Conservation (phyloP, 2,797 vertebrate species). For the Liparis tanakae region DNA sequence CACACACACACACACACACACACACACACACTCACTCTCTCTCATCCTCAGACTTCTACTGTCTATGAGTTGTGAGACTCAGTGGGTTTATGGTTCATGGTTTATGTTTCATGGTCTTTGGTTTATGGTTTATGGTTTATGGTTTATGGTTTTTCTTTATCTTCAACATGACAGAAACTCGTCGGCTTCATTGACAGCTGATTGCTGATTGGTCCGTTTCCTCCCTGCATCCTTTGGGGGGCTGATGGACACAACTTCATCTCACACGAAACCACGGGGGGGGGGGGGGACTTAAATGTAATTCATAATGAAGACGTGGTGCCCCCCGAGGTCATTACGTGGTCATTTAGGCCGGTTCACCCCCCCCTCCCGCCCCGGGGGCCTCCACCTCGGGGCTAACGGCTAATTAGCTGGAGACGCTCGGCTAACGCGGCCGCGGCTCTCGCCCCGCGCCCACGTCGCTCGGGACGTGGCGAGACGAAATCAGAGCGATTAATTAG, state of each 20-base stretch:
- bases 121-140: neutral
- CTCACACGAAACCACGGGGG: conserved; percentile 22
- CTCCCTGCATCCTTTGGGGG: neutral
- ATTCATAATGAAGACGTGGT: conserved; percentile 79
- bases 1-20: neutral
- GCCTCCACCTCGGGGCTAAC: conserved; percentile 77
- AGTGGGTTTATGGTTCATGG: neutral
- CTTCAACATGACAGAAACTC: neutral
- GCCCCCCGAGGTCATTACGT: conserved; percentile 76
- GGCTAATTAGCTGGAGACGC: conserved; percentile 82
- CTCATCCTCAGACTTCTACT: neutral
- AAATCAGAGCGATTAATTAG: conserved; percentile 87
- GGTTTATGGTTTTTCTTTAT: neutral
- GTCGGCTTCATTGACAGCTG: neutral
- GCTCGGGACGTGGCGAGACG: conserved; percentile 78
- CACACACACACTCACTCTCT: neutral
- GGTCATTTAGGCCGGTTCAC: conserved; percentile 79
- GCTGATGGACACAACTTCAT: conserved; percentile 2
- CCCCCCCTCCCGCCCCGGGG: conserved; percentile 78
- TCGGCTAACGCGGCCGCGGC: conserved; percentile 67
- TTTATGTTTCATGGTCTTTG: no score
- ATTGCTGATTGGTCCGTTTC: neutral
- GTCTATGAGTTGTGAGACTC: neutral
- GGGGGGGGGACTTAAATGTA: conserved; percentile 68
- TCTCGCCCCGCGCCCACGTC: conserved; percentile 76